phyloP scores from a whole-genome alignment of 2,113 vertebrate species.

The Osmerus eperlanus region DNA sequence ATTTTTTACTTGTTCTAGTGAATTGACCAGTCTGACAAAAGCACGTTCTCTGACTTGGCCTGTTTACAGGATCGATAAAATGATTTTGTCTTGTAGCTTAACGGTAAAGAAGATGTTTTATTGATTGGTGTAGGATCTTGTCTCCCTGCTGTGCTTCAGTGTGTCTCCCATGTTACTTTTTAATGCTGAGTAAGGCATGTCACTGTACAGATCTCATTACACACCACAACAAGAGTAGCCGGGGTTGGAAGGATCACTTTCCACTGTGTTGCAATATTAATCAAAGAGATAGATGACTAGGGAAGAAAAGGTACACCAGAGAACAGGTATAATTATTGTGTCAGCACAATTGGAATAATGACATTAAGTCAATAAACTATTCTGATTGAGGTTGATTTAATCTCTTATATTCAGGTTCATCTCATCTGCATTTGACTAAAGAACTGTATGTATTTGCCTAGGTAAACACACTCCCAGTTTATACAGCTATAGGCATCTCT shows the following conservation, averaged over 20 bases:
- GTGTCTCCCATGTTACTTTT: neutral
- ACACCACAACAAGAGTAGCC: conserved; percentile 20
- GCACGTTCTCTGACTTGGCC: too few species aligned
- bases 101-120: neutral
- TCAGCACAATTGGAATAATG: neutral
- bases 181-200: conserved; percentile 40
- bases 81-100: neutral
- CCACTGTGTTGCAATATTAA: conserved; percentile 63
- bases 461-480: neutral
- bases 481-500: neutral
- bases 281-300: conserved; percentile 23
- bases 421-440: neutral
- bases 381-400: too few species aligned
- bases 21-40: too few species aligned
- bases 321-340: neutral
- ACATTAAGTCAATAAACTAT: neutral
- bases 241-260: conserved; percentile 55
- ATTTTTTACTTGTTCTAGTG: too few species aligned
- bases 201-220: conserved; percentile 37
- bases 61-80: too few species aligned
- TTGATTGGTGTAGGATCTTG: neutral
- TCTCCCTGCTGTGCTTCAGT: conserved; percentile 10
- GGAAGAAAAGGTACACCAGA: conserved; percentile 24
- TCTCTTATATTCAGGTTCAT: too few species aligned
- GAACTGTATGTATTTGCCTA: conserved; percentile 1